Base-by-base conservation (phyloP, 2,888 invertebrate genomes). In the Microplitis deprimator region DNA sequence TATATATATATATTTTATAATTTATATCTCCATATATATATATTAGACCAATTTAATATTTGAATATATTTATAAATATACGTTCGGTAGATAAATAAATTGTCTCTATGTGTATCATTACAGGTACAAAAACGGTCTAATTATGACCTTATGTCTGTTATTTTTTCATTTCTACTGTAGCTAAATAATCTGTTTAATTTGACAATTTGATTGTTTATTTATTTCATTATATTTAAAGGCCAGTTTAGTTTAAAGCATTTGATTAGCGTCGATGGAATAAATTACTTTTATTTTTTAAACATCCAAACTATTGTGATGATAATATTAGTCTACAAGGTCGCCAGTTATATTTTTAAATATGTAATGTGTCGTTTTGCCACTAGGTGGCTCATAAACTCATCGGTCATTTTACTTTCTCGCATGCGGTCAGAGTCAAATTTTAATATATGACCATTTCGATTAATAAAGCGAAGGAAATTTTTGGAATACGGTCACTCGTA, bases 81-180 rank as follows among this genome's bases (percentile, higher is more conserved):
- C 62, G 78, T 84, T 79, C 82, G 82, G 84, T 86, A 85, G 83
- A 85, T 87, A 87, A 86, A 86, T 86, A 87, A 86, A 85, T 85
- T 78, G 79, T 82, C 77, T 82, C 80, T 86, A 82, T 85, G 82
- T 13, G 73, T 70, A 73, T 68, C 83, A 77, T 84, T 83, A 83
- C 85, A 85, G 85, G 87, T 87, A 87, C 85, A 86, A 87, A 83
- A 86, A 87, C 84, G 69, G 77, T 39, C 77, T 38, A 74, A 41
- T 64, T 68, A 65, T 74, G 73, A 70, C 73, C 77, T 65, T 67
- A 62, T 62, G 6, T 72, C 29, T 73, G 67, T 72, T 73, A 73
- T 68, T 71, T 65, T 60, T 73, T 60, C 60, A 76, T 71, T 71
- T 72, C 73, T 73, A 82, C 80, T 80, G 72, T 79, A 81, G 80